Evolutionary conservation across 2,113 vertebrate genomes (phyloP).

Genomic region (Orcinus orca): DNA sequence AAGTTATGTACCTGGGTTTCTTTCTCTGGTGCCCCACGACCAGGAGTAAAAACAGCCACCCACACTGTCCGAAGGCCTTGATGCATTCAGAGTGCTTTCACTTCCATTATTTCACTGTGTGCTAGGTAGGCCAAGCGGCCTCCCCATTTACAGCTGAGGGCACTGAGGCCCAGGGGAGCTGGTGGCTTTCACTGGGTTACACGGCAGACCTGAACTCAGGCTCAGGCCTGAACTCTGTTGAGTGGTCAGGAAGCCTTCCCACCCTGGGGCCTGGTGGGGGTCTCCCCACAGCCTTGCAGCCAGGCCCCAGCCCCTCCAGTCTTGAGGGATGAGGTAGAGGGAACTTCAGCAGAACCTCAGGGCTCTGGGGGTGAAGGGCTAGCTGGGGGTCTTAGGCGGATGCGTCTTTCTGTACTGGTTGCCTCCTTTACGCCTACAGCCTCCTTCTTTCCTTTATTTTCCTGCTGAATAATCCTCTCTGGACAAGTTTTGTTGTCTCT

Average conservation of each 20-base stretch:
- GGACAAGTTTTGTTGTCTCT: neutral
- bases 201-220: fast-evolving
- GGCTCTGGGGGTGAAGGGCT: neutral
- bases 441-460: neutral
- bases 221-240: neutral
- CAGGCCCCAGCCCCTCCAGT: neutral
- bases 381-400: neutral
- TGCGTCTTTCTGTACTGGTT: neutral
- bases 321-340: neutral
- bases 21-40: neutral
- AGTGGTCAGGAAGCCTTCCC: neutral
- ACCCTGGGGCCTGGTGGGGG: neutral
- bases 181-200: fast-evolving
- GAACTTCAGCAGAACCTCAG: neutral
- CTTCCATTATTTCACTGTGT: constrained; percentile 39
- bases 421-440: too few relatives aligned
- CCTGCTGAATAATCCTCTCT: neutral
- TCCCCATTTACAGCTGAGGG: neutral
- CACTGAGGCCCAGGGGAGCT: fast-evolving
- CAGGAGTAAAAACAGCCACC: neutral
- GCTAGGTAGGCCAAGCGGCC: neutral
- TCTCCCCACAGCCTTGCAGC: neutral
- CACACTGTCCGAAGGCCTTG: neutral
- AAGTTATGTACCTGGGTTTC: neutral
- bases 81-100: constrained; percentile 26